Evolutionary conservation across 1,140 invertebrate genomes (phyloP).

Genomic region (Oscheius sp.): DNA sequence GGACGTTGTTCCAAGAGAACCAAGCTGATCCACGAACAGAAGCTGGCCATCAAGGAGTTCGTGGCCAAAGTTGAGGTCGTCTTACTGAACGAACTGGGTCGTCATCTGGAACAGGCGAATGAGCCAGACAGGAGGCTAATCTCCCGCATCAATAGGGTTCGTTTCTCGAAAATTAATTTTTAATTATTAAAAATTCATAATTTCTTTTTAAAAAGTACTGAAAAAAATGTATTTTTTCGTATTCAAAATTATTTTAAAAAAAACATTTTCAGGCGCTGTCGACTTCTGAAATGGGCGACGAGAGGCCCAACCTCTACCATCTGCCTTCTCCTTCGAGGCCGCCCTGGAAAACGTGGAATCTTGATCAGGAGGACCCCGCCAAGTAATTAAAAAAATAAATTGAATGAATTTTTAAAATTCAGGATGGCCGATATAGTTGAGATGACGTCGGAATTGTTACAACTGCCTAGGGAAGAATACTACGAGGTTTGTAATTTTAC

Average conservation of each 20-base stretch:
- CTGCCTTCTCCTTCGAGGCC: constrained; percentile 32
- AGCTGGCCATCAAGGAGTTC: constrained; percentile 32
- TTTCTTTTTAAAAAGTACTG: too few relatives aligned
- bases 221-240: too few relatives aligned
- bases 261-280: background rate
- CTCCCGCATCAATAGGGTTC: constrained; percentile 23
- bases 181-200: too few relatives aligned
- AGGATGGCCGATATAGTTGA: constrained; percentile 35
- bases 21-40: constrained; percentile 30
- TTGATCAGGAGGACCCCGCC: constrained; percentile 30
- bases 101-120: constrained; percentile 23
- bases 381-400: constrained; percentile 11
- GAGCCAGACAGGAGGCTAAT: constrained; percentile 32
- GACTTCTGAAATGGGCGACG: constrained; percentile 18
- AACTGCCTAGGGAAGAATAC: constrained; percentile 17
- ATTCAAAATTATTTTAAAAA: too few relatives aligned
- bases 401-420: background rate
- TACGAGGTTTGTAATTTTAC: background rate
- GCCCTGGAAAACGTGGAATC: constrained; percentile 36
- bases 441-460: constrained; percentile 27
- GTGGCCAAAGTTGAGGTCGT: constrained; percentile 33
- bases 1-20: constrained; percentile 30
- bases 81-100: constrained; percentile 25
- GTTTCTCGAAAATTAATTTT: background rate
- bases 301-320: constrained; percentile 28